Conservation (phyloP, 2,888 invertebrate genomes). For the Stenotaenia linearis region DNA sequence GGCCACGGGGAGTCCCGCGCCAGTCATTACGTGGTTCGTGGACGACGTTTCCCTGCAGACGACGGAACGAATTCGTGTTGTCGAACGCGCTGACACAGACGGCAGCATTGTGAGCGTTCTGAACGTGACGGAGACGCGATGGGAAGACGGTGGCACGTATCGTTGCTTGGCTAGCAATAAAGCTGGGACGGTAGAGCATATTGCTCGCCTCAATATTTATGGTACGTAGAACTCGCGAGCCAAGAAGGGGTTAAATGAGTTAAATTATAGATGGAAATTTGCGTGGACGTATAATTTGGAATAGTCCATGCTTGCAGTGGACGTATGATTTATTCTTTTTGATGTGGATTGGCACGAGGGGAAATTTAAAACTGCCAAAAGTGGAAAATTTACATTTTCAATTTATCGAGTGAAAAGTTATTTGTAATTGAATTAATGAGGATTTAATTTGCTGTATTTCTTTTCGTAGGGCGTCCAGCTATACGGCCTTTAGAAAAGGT, state of each 20-base stretch:
- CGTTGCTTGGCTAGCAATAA: conserved; percentile 68
- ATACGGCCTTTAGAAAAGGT: conserved; percentile 73
- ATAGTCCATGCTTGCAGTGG: neutral
- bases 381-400: neutral
- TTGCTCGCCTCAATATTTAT: conserved; percentile 71
- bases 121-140: conserved; percentile 81
- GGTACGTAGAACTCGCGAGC: conserved; percentile 54
- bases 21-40: conserved; percentile 87
- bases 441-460: neutral
- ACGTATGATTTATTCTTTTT: neutral
- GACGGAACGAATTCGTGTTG: conserved; percentile 12
- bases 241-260: conserved; percentile 3
- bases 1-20: conserved; percentile 90
- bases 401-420: neutral
- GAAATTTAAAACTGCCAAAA: neutral
- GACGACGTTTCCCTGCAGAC: conserved; percentile 53
- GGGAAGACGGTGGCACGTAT: conserved; percentile 75
- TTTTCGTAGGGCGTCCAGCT: conserved; percentile 62
- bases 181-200: conserved; percentile 65
- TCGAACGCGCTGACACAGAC: conserved; percentile 28
- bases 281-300: neutral
- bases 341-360: neutral
- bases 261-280: conserved; percentile 19
- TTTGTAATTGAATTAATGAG: neutral
- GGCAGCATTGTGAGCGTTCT: conserved; percentile 60